Conservation (phyloP, 2,113 vertebrate genomes). For the Thinocorus orbignyianus region DNA sequence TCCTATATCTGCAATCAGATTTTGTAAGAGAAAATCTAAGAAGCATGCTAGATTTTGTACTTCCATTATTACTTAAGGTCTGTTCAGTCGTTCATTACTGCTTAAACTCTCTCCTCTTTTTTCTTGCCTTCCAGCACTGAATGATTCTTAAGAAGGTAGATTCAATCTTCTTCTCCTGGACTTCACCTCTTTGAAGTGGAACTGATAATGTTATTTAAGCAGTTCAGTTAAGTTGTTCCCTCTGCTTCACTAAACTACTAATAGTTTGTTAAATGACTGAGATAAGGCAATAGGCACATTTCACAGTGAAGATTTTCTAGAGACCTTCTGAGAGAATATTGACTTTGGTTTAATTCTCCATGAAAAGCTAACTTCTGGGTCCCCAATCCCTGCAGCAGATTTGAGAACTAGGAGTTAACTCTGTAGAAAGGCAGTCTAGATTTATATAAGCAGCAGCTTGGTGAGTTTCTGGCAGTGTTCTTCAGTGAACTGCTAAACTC, state of each 20-base stretch:
- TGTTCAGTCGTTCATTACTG: not conserved
- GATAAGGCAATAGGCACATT: not conserved
- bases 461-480: not conserved
- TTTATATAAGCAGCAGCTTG: not conserved
- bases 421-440: not conserved
- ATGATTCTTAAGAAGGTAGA: not conserved
- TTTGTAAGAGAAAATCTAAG: not conserved
- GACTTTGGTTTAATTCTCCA: not conserved
- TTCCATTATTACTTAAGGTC: not conserved
- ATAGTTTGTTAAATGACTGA: conserved; percentile 6
- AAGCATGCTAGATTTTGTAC: not conserved
- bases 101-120: not conserved
- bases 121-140: not conserved
- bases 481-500: not conserved
- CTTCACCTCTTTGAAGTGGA: not conserved
- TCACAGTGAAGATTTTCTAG: not conserved
- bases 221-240: not conserved
- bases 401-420: not conserved
- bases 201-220: not conserved
- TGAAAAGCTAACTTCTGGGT: not conserved
- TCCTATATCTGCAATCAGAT: not conserved
- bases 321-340: not conserved
- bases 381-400: not conserved
- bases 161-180: not conserved
- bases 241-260: conserved; percentile 2